These are phyloP conservation scores for Centruroides vittatus DNA, from an alignment of 1,140 invertebrate genomes.

Conservation along the genomic window DNA sequence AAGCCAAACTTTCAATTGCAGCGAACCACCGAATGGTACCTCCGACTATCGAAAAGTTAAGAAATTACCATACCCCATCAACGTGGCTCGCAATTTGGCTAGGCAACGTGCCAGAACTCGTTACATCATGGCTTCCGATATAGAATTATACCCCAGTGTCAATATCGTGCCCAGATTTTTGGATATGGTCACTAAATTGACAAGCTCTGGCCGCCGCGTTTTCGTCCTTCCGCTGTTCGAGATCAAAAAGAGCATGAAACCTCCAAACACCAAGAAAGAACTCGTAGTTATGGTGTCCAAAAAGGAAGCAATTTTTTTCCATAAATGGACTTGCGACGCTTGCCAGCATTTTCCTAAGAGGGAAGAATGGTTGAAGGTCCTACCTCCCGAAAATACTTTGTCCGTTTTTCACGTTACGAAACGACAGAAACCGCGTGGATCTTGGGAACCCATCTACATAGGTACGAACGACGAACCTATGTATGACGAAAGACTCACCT, in stretches of 20 bases:
- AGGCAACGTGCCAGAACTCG: slow-evolving; percentile 18
- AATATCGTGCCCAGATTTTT: slow-evolving; percentile 18
- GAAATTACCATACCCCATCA: slow-evolving; percentile 25
- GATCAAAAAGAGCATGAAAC: slow-evolving; percentile 45
- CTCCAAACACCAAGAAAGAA: slow-evolving; percentile 58
- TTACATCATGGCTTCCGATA: slow-evolving; percentile 23
- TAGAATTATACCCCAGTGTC: slow-evolving; percentile 23
- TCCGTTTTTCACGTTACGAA: slow-evolving; percentile 73
- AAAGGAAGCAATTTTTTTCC: slow-evolving; percentile 62
- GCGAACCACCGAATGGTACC: neutral
- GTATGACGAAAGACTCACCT: slow-evolving; percentile 61
- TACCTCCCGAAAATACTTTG: slow-evolving; percentile 38
- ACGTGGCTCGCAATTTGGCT: slow-evolving; percentile 24
- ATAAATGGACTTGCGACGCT: slow-evolving; percentile 71
- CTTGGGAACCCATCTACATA: slow-evolving; percentile 72
- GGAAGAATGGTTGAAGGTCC: slow-evolving; percentile 48
- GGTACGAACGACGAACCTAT: slow-evolving; percentile 60
- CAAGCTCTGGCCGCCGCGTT: slow-evolving; percentile 28
- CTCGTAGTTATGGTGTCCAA: slow-evolving; percentile 35
- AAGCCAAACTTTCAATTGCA: neutral
- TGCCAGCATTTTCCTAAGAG: slow-evolving; percentile 71
- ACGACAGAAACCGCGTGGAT: slow-evolving; percentile 54
- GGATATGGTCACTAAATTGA: neutral
- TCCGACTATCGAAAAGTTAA: neutral
- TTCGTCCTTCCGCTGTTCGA: slow-evolving; percentile 69